Evolutionary conservation across 2,113 vertebrate species (phyloP), one percentile per base, ranked within the genome.

Genomic region (Amazona vittata): DNA sequence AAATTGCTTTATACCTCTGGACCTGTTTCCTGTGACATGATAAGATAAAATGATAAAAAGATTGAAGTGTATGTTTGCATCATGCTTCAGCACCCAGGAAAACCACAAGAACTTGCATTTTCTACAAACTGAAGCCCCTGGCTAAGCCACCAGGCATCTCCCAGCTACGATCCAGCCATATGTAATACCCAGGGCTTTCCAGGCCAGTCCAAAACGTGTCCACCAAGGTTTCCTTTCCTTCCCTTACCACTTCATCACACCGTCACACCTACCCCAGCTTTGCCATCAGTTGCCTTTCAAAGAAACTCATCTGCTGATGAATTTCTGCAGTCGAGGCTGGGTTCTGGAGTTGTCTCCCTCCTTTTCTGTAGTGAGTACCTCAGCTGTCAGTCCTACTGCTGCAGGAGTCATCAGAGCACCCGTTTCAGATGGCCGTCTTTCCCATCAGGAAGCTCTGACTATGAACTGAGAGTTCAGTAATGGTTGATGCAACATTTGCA

Each of bases 361-460:
- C 24, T 88, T 39, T 59, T 65, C 20, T 35, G 39, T 15, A 22
- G 25, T 24, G 49, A 22, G 17, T 87, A 17, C 70, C 53, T 73
- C 53, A 67, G 13, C 44, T 70, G 10, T 39, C 41, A 67, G 19
- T 81, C 26, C 31, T 60, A 13, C 37, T 50, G 17, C 53, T 84
- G 20, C 5, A 5, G 62, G 37, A 91, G 8, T n/a, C 50, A 26
- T 69, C 75, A 83, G 20, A 2, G 5, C n/a, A 12, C 76, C 76
- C 0, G 0, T 83, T 87, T 83, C 64, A 39, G 29, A 47, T 3
- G 0, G 18, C n/a, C 60, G 7, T 73, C 75, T n/a, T 88, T 68
- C 64, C 28, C 28, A 22, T 37, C 1, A 2, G 83, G 50, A 33
- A 80, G 39, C 22, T 41, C 20, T 39, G 50, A 69, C 50, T 71